Conservation (phyloP, 2,113 vertebrate species). For the Willisornis vidua region DNA sequence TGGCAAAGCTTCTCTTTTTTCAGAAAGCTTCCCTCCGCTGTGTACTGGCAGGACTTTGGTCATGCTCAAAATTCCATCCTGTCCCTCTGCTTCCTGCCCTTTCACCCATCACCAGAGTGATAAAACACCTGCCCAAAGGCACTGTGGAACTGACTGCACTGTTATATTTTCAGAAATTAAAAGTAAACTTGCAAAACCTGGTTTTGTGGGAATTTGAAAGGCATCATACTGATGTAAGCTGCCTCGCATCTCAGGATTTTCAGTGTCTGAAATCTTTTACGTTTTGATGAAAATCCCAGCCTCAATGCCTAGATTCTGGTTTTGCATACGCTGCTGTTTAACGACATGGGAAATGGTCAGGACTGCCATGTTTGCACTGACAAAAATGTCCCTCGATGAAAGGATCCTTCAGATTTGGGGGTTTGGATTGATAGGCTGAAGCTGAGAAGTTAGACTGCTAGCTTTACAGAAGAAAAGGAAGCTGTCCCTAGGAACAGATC, state of each 20-base stretch:
- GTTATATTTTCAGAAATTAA: constrained; percentile 33
- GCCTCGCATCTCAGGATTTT: background rate
- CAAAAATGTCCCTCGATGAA: constrained; percentile 19
- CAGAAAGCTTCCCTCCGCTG: background rate
- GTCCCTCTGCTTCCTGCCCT: constrained; percentile 73
- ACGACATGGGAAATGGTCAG: constrained; percentile 1
- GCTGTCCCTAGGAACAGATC: background rate
- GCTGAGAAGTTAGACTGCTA: background rate
- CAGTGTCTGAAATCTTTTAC: background rate
- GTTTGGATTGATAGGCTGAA: constrained; percentile 40
- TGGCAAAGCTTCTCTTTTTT: constrained; percentile 63
- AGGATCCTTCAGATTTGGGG: background rate
- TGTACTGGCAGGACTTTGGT: constrained; percentile 58
- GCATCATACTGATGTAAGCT: background rate
- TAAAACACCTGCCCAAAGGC: background rate
- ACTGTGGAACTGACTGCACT: background rate
- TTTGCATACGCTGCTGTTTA: background rate
- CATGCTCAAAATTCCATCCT: constrained; percentile 56
- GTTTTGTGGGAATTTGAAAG: constrained; percentile 14
- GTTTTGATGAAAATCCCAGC: background rate
- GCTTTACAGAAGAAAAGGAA: background rate
- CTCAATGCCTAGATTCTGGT: background rate
- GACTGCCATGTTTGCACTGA: background rate
- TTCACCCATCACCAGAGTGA: constrained; percentile 55
- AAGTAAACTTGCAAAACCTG: constrained; percentile 29